Conservation (phyloP, 2,797 vertebrate genomes). For the Falco berigora region DNA sequence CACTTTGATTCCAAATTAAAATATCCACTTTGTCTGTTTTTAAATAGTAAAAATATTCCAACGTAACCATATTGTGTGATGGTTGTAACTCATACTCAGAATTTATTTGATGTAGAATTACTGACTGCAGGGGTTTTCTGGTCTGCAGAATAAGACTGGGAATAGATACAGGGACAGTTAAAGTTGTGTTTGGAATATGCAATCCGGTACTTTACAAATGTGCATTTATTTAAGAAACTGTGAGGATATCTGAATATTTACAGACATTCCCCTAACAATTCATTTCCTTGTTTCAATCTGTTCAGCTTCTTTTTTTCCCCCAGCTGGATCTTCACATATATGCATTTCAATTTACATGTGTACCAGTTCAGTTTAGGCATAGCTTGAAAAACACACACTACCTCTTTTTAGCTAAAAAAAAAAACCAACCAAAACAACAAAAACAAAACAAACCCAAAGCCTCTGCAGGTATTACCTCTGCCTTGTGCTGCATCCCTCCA, state of each 20-base stretch:
- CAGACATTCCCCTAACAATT: neutral
- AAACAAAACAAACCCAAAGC: neutral
- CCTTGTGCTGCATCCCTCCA: neutral
- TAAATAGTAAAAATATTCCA: constrained; percentile 50
- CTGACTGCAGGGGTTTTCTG: constrained; percentile 22
- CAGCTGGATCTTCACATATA: neutral
- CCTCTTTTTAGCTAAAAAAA: neutral
- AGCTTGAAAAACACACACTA: neutral
- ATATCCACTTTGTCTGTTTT: constrained; percentile 45
- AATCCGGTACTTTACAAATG: constrained; percentile 5
- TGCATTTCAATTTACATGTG: neutral
- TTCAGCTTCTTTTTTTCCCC: neutral
- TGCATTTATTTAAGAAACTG: constrained; percentile 44
- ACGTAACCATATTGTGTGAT: constrained; percentile 14
- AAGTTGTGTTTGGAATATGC: neutral
- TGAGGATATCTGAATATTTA: constrained; percentile 27
- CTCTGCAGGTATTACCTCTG: neutral
- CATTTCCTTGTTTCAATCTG: neutral
- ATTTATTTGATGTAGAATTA: constrained; percentile 33
- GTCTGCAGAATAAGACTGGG: neutral
- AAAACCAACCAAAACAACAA: neutral
- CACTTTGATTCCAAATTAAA: constrained; percentile 54
- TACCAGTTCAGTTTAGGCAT: neutral
- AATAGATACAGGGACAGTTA: neutral
- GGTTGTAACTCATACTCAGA: constrained; percentile 4